Evolutionary conservation across 2,113 vertebrate species (phyloP), one percentile per base, ranked within the genome.

Genomic region (Oostethus manadensis): DNA sequence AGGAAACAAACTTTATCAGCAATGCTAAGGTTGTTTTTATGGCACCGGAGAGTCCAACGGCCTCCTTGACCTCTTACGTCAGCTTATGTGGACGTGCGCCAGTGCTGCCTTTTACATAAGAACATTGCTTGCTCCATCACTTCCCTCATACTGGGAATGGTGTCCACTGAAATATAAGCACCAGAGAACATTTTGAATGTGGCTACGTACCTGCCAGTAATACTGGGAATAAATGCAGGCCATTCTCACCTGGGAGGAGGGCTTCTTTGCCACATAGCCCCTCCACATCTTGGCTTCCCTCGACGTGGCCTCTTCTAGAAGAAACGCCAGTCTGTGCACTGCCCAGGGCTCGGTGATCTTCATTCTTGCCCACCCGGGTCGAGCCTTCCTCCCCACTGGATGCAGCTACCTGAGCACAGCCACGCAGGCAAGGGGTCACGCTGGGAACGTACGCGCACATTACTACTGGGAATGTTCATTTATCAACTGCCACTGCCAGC

Each of bases 251-350:
- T 94, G 94, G 90, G 88, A 87, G 84, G 92, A 86, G 82, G 91
- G 88, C 79, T 91, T 93, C 92, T 93, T 99, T 76, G 90, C 93
- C 91, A 94, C 86, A 67, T 92, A 93, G 78, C 89, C 90, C 84
- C 92, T 98, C 95, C 95, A 97, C 91, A 94, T 93, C 81, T 89
- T 88, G 86, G 92, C 92, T 94, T 99, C 96, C 90, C 93, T 97
- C 92, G 93, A 95, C 88, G 93, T 89, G 66, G 95, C 93, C 84
- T 68, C 95, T 89, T 98, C 94, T 83, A 99, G 79, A 44, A 98
- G 93, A 89, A 94, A 92, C 86, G 92, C 93, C 93, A 98, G 91
- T 88, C 92, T 96, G 93, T 92, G 94, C 90, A 90, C 91, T 90
- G 94, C 94, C 93, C 93, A 91, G 92, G 93, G 89, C 87, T 93